These are phyloP conservation scores for Amphiprion ocellaris DNA, from an alignment of 2,113 vertebrate genomes.

Conservation along the genomic window DNA sequence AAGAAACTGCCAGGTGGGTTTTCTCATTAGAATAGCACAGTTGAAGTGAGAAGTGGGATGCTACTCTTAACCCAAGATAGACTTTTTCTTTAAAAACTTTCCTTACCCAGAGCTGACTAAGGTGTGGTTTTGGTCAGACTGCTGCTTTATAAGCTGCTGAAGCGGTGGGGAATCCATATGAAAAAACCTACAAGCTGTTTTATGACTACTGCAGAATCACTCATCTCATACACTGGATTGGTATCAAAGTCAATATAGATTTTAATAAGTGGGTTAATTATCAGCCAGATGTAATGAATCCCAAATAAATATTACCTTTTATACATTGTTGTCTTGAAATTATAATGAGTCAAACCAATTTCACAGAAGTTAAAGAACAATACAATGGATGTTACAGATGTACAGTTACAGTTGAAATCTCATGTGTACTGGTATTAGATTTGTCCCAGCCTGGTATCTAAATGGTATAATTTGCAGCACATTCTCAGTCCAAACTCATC, in stretches of 20 bases:
- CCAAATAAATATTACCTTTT: too few species aligned
- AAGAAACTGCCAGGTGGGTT: conserved; percentile 16
- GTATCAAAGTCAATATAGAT: too few species aligned
- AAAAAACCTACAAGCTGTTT: not conserved
- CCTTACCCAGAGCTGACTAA: not conserved
- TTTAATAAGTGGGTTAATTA: too few species aligned
- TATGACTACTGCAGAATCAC: not conserved
- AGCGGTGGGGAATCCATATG: not conserved
- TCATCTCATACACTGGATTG: not conserved
- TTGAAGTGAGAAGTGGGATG: not conserved
- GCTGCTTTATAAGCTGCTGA: not conserved
- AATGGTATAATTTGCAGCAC: too few species aligned
- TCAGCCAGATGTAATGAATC: not conserved
- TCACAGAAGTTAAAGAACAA: too few species aligned
- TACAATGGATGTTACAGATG: too few species aligned
- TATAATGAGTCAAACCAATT: too few species aligned
- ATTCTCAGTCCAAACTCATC: too few species aligned
- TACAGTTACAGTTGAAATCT: too few species aligned
- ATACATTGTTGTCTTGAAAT: too few species aligned
- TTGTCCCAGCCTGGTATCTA: too few species aligned
- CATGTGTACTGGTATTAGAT: too few species aligned
- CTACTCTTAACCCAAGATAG: conserved; percentile 3
- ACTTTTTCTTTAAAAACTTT: not conserved
- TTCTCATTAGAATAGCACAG: not conserved
- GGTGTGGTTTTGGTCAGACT: not conserved